Conservation (phyloP, 2,888 invertebrate genomes). For the Pseudeuparius sepicola region DNA sequence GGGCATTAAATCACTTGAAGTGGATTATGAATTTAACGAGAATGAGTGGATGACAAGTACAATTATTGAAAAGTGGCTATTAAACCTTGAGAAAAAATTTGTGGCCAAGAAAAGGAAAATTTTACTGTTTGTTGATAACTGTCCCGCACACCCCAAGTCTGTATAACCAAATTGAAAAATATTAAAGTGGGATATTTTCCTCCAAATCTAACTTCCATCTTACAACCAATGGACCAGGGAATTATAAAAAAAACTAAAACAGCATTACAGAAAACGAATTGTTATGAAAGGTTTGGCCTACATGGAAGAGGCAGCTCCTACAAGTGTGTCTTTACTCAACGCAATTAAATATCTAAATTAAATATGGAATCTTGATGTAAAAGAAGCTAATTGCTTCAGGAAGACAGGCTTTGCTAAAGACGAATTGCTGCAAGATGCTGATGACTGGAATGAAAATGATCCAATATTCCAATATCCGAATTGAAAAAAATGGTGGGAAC, state of each 20-base stretch:
- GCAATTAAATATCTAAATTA: too few relatives aligned
- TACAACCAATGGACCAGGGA: conserved; percentile 27
- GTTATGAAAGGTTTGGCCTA: conserved; percentile 1
- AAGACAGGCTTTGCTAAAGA: too few relatives aligned
- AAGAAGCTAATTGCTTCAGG: too few relatives aligned
- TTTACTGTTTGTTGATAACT: conserved; percentile 21
- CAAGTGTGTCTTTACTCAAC: too few relatives aligned
- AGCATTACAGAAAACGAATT: conserved; percentile 1
- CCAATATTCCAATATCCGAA: too few relatives aligned
- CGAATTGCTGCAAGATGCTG: too few relatives aligned
- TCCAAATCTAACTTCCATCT: conserved; percentile 26
- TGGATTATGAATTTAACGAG: conserved; percentile 18
- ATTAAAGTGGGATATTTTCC: conserved; percentile 24
- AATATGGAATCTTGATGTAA: too few relatives aligned
- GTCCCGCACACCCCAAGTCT: conserved; percentile 15
- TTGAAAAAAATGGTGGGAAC: too few relatives aligned
- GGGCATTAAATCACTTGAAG: conserved; percentile 19
- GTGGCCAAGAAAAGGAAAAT: conserved; percentile 15
- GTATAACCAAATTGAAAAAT: conserved; percentile 10
- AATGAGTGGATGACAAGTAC: conserved; percentile 20
- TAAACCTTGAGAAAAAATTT: conserved; percentile 17
- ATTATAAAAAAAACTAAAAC: conserved; percentile 13
- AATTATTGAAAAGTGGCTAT: conserved; percentile 15
- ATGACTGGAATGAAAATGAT: too few relatives aligned
- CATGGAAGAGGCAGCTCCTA: too few relatives aligned